Evolutionary conservation across 2,888 invertebrate genomes (phyloP).

Genomic region (Sinotaia quadrata): DNA sequence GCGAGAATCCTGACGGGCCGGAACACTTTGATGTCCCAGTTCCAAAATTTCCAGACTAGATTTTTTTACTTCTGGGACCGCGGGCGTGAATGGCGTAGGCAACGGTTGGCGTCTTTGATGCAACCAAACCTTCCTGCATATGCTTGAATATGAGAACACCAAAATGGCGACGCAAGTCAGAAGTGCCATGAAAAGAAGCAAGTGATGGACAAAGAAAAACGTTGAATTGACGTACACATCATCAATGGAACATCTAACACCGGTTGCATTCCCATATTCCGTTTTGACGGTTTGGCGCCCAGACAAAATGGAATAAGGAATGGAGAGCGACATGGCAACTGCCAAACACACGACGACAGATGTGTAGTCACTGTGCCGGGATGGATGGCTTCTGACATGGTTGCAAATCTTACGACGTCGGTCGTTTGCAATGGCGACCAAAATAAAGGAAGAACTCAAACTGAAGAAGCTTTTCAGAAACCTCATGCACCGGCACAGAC

Average conservation of each 20-base stretch:
- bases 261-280: slow-evolving; percentile 23
- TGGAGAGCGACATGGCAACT: slow-evolving; percentile 44
- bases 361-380: slow-evolving; percentile 2
- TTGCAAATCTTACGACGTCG: slow-evolving; percentile 53
- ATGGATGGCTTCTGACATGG: slow-evolving; percentile 42
- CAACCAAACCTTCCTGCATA: slow-evolving; percentile 40
- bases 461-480: slow-evolving; percentile 50
- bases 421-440: slow-evolving; percentile 54
- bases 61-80: too few relatives aligned
- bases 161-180: slow-evolving; percentile 38
- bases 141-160: slow-evolving; percentile 43
- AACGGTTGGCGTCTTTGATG: slow-evolving; percentile 29
- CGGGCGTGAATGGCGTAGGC: too few relatives aligned
- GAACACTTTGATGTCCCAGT: too few relatives aligned
- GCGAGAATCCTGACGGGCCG: too few relatives aligned
- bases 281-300: slow-evolving; percentile 41
- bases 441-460: slow-evolving; percentile 53
- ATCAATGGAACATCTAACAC: slow-evolving; percentile 52
- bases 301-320: slow-evolving; percentile 44
- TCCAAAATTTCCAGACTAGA: too few relatives aligned
- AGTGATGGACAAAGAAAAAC: slow-evolving; percentile 45
- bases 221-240: slow-evolving; percentile 35
- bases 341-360: slow-evolving; percentile 44
- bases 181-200: slow-evolving; percentile 41
- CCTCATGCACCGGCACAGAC: slow-evolving; percentile 47